Percentiles rank a stretch among this genome's conserved stretches.
Conservation (phyloP, 1,140 invertebrate species). For the Trialeurodes vaporariorum region DNA sequence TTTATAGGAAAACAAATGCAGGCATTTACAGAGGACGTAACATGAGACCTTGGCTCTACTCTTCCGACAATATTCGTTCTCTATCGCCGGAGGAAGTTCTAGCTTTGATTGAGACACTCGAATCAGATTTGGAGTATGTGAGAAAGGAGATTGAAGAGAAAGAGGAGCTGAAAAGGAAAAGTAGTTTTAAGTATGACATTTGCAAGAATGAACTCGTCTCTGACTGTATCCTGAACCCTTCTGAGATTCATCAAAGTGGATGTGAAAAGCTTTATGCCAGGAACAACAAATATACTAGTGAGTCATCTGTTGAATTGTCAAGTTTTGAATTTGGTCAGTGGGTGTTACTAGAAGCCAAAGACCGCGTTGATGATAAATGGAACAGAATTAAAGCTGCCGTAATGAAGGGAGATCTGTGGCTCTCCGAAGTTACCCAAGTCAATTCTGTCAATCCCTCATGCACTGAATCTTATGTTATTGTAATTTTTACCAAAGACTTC, state of each 20-base stretch:
- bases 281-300: background rate
- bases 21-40: no score
- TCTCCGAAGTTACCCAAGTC: background rate
- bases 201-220: background rate
- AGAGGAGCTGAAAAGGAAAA: no score
- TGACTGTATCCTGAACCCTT: background rate
- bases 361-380: background rate
- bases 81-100: no score
- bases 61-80: no score
- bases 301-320: background rate
- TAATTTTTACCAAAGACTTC: background rate
- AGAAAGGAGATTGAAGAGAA: no score
- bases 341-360: background rate
- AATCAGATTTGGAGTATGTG: no score
- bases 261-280: background rate
- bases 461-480: background rate
- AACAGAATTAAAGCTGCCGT: background rate
- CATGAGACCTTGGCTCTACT: no score
- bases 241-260: background rate
- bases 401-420: background rate
- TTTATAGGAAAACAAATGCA: no score
- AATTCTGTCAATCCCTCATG: background rate
- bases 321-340: background rate
- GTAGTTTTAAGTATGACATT: no score
- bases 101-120: no score